Conservation (phyloP, 1,140 invertebrate genomes). For the Leptoteleia sp. region DNA sequence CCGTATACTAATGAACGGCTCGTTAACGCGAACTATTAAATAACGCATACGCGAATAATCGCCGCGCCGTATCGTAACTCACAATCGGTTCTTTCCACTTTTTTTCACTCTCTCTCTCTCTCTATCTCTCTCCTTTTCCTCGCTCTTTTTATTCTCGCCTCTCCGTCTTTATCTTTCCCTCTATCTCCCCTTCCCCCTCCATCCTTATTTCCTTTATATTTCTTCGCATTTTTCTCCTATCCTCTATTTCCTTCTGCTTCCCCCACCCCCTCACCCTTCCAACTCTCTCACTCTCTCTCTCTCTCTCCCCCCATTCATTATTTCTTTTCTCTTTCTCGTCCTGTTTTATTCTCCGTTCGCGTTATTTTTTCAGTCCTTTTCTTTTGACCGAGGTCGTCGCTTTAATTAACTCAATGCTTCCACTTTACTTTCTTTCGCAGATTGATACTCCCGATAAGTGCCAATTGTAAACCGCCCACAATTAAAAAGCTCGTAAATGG, state of each 20-base stretch:
- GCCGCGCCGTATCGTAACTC: constrained; percentile 35
- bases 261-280: no score
- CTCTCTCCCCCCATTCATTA: background rate
- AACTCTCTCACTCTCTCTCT: no score
- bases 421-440: constrained; percentile 29
- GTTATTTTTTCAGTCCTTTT: no score
- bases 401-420: constrained; percentile 46
- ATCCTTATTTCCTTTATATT: no score
- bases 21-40: constrained; percentile 52
- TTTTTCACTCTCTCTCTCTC: no score
- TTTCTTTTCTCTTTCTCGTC: background rate
- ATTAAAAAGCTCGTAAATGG: constrained; percentile 22
- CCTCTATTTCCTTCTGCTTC: no score
- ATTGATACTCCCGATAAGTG: constrained; percentile 44
- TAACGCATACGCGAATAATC: constrained; percentile 26
- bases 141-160: no score
- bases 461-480: constrained; percentile 37
- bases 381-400: constrained; percentile 10
- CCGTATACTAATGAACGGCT: constrained; percentile 39
- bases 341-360: no score
- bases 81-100: constrained; percentile 13
- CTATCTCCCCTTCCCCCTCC: no score
- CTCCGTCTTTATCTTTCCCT: no score
- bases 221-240: no score
- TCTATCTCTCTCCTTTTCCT: no score